Evolutionary conservation across 2,888 invertebrate genomes (phyloP), one percentile per base, ranked within the genome.

Genomic region (Morpho helenor): DNA sequence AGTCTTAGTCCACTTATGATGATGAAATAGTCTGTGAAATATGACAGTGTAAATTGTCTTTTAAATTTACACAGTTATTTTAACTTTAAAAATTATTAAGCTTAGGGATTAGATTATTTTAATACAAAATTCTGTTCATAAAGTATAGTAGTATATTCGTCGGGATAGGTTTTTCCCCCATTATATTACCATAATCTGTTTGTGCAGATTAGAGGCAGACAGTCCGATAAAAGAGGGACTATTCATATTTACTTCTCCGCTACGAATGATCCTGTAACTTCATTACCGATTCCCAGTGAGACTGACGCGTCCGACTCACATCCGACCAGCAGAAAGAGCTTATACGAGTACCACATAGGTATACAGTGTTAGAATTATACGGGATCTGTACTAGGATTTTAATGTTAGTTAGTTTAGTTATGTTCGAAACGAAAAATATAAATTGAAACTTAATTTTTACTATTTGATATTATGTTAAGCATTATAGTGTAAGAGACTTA

Each of bases 271-370:
- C 56, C 69, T 67, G 31, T 62, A 53, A 62, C 56, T 46, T 64
- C 74, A 78, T 79, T 77, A 78, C 56, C 53, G 42, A 80, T 77
- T 78, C 77, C 64, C 59, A 76, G 69, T 77, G 78, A 68, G 65
- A 63, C 62, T 57, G 61, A 56, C 64, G 61, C 68, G 68, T 64
- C 65, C 64, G 65, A 59, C 66, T 66, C 62, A 49, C 59, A 55
- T 61, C 57, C 61, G 59, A 57, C 57, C 52, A 57, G 52, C 55
- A 56, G 43, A 52, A 50, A 49, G 45, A 56, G 59, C 57, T 59
- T 55, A 57, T 51, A 60, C 49, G 16, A 16, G 16, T 47, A 57
- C 48, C 45, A 49, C 16, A 16, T 40, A 40, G 8, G 31, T n/a
- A 40, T 56, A 52, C 53, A 52, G 51, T 54, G 47, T 57, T 53